Conservation (phyloP, 2,113 vertebrate genomes). For the Zosterops japonicus region DNA sequence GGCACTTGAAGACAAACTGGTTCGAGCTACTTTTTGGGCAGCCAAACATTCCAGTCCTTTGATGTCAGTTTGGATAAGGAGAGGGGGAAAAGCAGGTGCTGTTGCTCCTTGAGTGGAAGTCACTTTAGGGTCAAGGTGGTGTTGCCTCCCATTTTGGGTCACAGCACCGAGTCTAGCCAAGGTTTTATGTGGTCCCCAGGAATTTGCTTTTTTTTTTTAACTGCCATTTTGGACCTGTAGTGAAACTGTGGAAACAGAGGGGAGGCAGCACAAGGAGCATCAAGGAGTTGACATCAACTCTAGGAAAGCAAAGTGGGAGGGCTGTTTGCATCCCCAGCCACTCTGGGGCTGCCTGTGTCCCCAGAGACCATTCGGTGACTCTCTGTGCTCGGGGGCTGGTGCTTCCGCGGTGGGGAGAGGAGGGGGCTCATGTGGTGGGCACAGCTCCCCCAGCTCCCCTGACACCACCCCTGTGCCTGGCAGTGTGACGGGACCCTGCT, state of each 20-base stretch:
- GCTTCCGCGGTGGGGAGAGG: rapidly evolving
- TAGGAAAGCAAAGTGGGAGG: neutral
- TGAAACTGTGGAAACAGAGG: rapidly evolving
- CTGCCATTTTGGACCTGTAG: rapidly evolving
- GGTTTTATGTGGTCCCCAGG: neutral
- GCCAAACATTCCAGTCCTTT: neutral
- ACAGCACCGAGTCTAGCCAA: rapidly evolving
- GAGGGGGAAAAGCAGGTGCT: neutral
- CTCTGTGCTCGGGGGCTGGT: rapidly evolving
- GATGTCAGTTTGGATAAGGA: neutral
- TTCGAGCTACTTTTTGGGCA: neutral
- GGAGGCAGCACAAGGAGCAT: neutral
- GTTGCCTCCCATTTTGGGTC: neutral
- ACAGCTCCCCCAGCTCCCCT: rapidly evolving
- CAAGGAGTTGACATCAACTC: neutral
- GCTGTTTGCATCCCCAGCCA: neutral
- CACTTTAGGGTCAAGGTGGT: rapidly evolving
- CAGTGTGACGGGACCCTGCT: conserved; percentile 90
- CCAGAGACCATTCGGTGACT: rapidly evolving
- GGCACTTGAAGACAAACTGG: neutral
- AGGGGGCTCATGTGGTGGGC: rapidly evolving
- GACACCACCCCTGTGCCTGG: neutral
- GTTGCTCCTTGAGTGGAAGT: neutral
- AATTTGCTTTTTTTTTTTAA: neutral
- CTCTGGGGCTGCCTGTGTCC: neutral